Evolutionary conservation across 2,797 vertebrate species (phyloP).

Genomic region (Simalia tracyae): DNA sequence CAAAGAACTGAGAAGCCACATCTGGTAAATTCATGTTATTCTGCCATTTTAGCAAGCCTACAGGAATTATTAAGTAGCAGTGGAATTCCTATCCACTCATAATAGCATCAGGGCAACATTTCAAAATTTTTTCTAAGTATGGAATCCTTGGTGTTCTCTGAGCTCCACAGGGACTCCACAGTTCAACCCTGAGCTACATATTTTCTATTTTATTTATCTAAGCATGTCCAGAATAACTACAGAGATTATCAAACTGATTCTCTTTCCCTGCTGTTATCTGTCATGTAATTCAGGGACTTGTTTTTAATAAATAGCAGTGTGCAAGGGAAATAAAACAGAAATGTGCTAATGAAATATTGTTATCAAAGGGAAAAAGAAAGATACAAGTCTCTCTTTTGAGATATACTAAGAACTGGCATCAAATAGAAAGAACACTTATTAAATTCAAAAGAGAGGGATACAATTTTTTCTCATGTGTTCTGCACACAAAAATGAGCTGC

Average conservation of each 20-base stretch:
- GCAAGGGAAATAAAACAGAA: neutral
- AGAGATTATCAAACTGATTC: neutral
- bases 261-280: constrained; percentile 18
- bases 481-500: neutral
- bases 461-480: neutral
- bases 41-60: constrained; percentile 21
- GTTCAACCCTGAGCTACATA: no score
- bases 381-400: constrained; percentile 17
- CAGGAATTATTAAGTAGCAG: constrained; percentile 7
- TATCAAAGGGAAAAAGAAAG: neutral
- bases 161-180: no score
- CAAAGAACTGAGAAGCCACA: neutral
- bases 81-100: constrained; percentile 4
- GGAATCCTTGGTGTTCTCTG: neutral
- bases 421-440: neutral
- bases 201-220: neutral
- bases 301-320: neutral
- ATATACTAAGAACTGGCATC: neutral
- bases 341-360: neutral
- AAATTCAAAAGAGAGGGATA: neutral
- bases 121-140: constrained; percentile 31
- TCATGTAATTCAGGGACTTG: constrained; percentile 16
- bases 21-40: constrained; percentile 39
- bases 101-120: constrained; percentile 41
- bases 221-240: constrained; percentile 28